Conservation (phyloP, 2,797 vertebrate species). For the Acipenser ruthenus region DNA sequence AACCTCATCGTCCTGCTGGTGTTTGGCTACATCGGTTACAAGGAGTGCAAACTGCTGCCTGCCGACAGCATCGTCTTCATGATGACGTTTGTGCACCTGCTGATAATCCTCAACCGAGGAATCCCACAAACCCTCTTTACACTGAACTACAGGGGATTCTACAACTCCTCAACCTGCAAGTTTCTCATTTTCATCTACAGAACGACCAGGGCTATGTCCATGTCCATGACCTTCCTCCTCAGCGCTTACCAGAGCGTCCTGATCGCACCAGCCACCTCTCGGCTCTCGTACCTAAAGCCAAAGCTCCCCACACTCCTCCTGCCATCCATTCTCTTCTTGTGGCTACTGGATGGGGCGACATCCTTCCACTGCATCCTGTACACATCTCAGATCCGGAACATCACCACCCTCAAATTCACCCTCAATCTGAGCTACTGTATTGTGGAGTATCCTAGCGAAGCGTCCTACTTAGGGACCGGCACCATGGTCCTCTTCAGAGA, state of each 20-base stretch:
- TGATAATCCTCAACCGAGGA: conserved; percentile 26
- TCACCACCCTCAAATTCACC: conserved; percentile 18
- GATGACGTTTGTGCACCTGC: conserved; percentile 27
- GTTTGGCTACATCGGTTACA: conserved; percentile 24
- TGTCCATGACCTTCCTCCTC: conserved; percentile 29
- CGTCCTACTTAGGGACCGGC: conserved; percentile 18
- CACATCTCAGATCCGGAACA: conserved; percentile 17
- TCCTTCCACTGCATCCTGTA: conserved; percentile 17
- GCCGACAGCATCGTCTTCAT: conserved; percentile 30
- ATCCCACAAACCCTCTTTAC: conserved; percentile 23
- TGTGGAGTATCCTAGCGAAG: conserved; percentile 23
- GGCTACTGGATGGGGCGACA: conserved; percentile 22
- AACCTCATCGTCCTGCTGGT: conserved; percentile 31
- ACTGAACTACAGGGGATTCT: conserved; percentile 14
- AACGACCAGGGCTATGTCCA: conserved; percentile 29
- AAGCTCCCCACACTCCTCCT: conserved; percentile 5
- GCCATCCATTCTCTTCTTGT: conserved; percentile 21
- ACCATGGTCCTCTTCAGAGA: conserved; percentile 20
- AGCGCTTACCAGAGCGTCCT: conserved; percentile 31
- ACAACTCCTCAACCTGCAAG: conserved; percentile 21
- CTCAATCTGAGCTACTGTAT: conserved; percentile 29
- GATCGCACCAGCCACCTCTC: conserved; percentile 15
- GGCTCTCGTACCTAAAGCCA: conserved; percentile 13
- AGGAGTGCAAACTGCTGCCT: conserved; percentile 16
- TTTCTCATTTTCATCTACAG: conserved; percentile 25